A percentile compares a stretch with the other conserved stretches of the same genome.
Evolutionary conservation across 2,888 invertebrate species (phyloP).

Genomic region (Pomacea canaliculata): DNA sequence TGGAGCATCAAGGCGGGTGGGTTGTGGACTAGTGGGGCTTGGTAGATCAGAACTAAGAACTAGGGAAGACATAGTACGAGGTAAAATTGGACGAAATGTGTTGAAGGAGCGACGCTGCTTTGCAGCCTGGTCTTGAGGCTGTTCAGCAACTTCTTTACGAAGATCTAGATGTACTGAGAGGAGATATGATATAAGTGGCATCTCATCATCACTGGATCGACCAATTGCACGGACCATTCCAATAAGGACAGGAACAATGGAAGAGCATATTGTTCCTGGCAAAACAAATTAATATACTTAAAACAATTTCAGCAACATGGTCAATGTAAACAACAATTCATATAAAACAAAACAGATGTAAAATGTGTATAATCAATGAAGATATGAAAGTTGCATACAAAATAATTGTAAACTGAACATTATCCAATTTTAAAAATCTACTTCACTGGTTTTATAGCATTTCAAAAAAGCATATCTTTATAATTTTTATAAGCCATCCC

Average conservation of each 20-base stretch:
- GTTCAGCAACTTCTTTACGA: slow-evolving; percentile 14
- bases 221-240: slow-evolving; percentile 93
- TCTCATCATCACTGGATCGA: slow-evolving; percentile 82
- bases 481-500: too few relatives aligned
- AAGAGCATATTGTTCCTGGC: slow-evolving; percentile 84
- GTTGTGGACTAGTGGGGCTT: slow-evolving; percentile 33
- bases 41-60: slow-evolving; percentile 48
- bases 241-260: slow-evolving; percentile 86
- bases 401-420: too few relatives aligned
- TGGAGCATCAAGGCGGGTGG: slow-evolving; percentile 29
- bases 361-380: too few relatives aligned
- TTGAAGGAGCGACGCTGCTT: slow-evolving; percentile 62
- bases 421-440: too few relatives aligned
- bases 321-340: neutral
- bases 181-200: slow-evolving; percentile 79
- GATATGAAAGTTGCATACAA: too few relatives aligned
- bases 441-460: too few relatives aligned
- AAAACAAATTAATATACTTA: slow-evolving; percentile 14
- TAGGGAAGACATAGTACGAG: slow-evolving; percentile 82
- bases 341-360: too few relatives aligned
- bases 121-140: slow-evolving; percentile 4
- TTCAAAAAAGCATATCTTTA: too few relatives aligned
- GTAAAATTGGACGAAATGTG: slow-evolving; percentile 84
- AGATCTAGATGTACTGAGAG: slow-evolving; percentile 29
- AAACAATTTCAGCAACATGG: neutral